Evolutionary conservation across 2,113 vertebrate genomes (phyloP).

Genomic region (Parotia lawesii): DNA sequence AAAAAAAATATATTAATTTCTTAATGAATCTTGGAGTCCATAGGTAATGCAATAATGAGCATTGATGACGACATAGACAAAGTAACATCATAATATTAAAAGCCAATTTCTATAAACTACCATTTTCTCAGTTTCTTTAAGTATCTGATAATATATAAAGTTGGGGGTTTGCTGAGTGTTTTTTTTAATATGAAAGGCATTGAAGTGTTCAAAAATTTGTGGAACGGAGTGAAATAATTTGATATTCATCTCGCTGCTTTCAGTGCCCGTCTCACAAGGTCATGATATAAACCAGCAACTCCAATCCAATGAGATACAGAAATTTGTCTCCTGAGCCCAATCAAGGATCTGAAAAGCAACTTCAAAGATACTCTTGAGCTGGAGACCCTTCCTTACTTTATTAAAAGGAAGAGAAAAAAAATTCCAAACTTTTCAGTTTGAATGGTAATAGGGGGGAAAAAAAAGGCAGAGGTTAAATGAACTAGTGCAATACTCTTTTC

Average conservation of each 20-base stretch:
- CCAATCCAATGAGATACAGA: background rate
- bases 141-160: background rate
- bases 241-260: background rate
- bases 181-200: background rate
- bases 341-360: constrained; percentile 7
- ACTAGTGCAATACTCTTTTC: background rate
- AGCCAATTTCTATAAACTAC: background rate
- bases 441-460: background rate
- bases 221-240: background rate
- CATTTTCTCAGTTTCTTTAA: background rate
- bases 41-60: background rate
- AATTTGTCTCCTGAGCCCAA: background rate
- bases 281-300: background rate
- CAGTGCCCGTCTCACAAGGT: background rate
- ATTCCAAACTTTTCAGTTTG: background rate
- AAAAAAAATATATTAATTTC: background rate
- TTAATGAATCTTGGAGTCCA: background rate
- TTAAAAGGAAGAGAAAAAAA: background rate
- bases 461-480: background rate
- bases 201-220: background rate
- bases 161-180: background rate
- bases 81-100: background rate
- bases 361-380: background rate
- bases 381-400: background rate
- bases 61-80: background rate